Evolutionary conservation across 2,888 invertebrate species (phyloP), one percentile per base, ranked within the genome.

Genomic region (Automeris io): DNA sequence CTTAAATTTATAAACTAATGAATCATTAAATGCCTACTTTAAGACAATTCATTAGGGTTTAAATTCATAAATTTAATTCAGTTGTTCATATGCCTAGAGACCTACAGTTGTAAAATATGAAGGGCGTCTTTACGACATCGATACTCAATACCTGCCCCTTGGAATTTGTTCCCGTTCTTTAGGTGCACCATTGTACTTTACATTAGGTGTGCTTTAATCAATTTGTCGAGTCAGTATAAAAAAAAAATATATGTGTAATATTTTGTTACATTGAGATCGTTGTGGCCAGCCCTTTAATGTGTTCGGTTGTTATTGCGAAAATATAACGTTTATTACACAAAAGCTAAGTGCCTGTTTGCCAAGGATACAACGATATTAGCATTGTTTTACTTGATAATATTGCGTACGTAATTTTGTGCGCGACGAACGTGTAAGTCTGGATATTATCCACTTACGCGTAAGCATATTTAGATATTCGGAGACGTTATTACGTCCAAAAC

Each of bases 251-350:
- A 6, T 19, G 19, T 16, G 16, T 16, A n/a, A n/a, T n/a, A n/a
- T n/a, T n/a, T n/a, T n/a, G 16, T 29, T 8, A 8, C 16, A 43
- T 41, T 33, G 33, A 42, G 25, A 47, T 41, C 42, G 53, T n/a
- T 57, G 52, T 51, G 48, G 47, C 53, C 13, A 29, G 51, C 55
- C 54, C 57, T 60, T 59, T 56, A 59, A 59, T 63, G 57, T 60
- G 60, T 61, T 57, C 47, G 54, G 54, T 49, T 56, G 54, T 57
- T 63, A 63, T 59, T 53, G 51, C 39, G 45, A 41, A 46, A 49
- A 57, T 56, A 56, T 59, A 56, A 54, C 49, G 46, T 60, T 59
- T 61, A 61, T 57, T 52, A 55, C 51, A 47, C 47, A 54, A 59
- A 58, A 56, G 46, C 47, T 49, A 59, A 61, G 54, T 57, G 51